These are phyloP conservation scores for Andrena camellia DNA, from an alignment of 2,888 invertebrate species.

Conservation along the genomic window DNA sequence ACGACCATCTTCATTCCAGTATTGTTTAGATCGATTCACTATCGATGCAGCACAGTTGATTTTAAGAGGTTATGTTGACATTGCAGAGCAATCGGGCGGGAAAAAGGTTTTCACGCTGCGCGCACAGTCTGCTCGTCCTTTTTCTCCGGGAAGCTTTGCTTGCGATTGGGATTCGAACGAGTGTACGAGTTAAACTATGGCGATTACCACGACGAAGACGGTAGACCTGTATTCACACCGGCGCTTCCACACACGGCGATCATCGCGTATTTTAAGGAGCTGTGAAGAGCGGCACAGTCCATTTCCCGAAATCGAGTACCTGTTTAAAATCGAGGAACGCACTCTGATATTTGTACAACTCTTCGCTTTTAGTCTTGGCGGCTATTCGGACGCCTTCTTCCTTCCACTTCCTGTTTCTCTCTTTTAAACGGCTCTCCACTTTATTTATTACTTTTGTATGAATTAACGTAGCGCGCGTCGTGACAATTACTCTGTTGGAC, in stretches of 20 bases:
- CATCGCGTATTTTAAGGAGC: conserved; percentile 86
- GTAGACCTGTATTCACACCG: conserved; percentile 88
- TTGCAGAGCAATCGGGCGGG: conserved; percentile 87
- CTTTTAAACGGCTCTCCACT: neutral
- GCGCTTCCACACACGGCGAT: conserved; percentile 88
- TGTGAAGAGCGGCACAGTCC: conserved; percentile 38
- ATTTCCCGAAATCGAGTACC: conserved; percentile 30
- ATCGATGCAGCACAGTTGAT: conserved; percentile 8
- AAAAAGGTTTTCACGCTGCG: conserved; percentile 87
- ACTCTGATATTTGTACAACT: conserved; percentile 16
- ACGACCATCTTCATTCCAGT: too few relatives aligned
- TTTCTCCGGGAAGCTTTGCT: conserved; percentile 91
- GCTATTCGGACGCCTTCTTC: neutral
- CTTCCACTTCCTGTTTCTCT: neutral
- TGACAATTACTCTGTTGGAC: neutral
- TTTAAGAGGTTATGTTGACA: conserved; percentile 20
- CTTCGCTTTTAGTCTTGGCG: conserved; percentile 3
- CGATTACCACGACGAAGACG: conserved; percentile 88
- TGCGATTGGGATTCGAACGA: conserved; percentile 90
- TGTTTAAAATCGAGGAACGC: conserved; percentile 39
- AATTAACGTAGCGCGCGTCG: neutral
- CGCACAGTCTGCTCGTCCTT: conserved; percentile 92
- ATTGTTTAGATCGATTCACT: neutral
- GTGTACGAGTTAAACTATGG: conserved; percentile 89
- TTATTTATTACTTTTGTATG: conserved; percentile 52